Conservation (phyloP, 2,888 invertebrate genomes). For the Thymelicus lineola region DNA sequence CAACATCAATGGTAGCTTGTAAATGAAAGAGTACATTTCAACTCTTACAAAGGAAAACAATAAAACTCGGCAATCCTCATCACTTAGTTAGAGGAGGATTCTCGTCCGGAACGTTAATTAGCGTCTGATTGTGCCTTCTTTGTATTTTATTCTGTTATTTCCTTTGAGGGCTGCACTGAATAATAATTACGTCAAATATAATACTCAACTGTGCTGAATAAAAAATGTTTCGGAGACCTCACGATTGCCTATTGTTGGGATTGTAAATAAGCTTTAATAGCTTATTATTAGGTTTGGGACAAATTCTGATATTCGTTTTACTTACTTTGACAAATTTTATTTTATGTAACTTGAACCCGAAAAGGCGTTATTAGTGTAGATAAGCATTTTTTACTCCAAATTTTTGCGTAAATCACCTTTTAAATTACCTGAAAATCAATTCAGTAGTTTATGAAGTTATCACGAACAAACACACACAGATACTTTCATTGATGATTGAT, state of each 20-base stretch:
- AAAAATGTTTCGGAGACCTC: slow-evolving; percentile 26
- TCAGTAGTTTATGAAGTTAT: no score
- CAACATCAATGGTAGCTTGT: background rate
- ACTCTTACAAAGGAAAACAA: slow-evolving; percentile 22
- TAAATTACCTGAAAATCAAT: no score
- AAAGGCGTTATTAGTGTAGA: no score
- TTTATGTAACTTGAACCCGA: background rate
- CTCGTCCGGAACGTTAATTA: slow-evolving; percentile 38
- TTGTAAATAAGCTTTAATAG: slow-evolving; percentile 6
- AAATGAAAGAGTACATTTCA: slow-evolving; percentile 19
- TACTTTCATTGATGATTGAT: no score
- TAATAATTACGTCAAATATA: slow-evolving; percentile 38
- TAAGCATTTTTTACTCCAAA: no score
- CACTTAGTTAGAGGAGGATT: slow-evolving; percentile 29
- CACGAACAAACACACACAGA: no score
- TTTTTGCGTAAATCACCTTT: no score
- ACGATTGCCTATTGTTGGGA: slow-evolving; percentile 5
- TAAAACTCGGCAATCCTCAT: slow-evolving; percentile 28
- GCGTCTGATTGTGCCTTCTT: slow-evolving; percentile 39
- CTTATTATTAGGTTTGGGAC: slow-evolving; percentile 3
- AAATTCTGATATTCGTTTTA: background rate
- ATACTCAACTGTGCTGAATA: slow-evolving; percentile 21
- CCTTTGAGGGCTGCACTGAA: slow-evolving; percentile 36
- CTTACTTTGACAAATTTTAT: background rate
- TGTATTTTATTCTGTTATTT: slow-evolving; percentile 38